These are phyloP conservation scores for Tachycineta bicolor DNA, from an alignment of 2,113 vertebrate genomes.

Conservation along the genomic window DNA sequence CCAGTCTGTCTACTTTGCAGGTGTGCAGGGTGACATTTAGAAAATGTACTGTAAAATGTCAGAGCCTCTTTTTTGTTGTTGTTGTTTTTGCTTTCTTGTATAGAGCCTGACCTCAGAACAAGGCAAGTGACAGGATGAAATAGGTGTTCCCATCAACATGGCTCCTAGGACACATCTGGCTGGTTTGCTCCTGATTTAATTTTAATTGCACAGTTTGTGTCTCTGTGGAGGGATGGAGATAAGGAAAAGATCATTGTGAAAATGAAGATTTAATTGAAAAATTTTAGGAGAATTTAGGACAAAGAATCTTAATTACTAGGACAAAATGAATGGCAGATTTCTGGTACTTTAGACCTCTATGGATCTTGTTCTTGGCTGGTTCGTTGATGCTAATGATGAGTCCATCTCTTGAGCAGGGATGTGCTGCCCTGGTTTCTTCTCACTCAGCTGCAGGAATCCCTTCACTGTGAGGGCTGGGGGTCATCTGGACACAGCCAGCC, in stretches of 20 bases:
- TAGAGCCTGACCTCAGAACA: background rate
- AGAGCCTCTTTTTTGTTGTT: background rate
- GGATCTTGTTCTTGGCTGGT: background rate
- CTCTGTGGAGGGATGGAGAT: background rate
- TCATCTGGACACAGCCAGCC: background rate
- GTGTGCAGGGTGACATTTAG: background rate
- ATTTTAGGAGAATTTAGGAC: background rate
- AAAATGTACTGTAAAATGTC: background rate
- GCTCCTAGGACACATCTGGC: background rate
- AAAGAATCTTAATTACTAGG: background rate
- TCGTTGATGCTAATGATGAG: background rate
- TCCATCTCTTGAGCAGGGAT: background rate
- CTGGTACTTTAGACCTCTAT: background rate
- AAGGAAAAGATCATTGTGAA: background rate
- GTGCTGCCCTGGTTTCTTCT: background rate
- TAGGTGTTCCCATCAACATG: background rate
- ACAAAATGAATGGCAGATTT: background rate
- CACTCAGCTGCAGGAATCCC: background rate
- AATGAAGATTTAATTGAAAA: conserved; percentile 16
- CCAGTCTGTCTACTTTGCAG: background rate
- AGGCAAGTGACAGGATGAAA: background rate
- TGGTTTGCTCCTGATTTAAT: background rate
- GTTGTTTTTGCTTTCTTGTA: background rate
- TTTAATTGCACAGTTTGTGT: background rate
- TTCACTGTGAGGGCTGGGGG: background rate